Evolutionary conservation across 1,140 invertebrate species (phyloP), one percentile per base, ranked within the genome.

Genomic region (Cyclargus thomasi): DNA sequence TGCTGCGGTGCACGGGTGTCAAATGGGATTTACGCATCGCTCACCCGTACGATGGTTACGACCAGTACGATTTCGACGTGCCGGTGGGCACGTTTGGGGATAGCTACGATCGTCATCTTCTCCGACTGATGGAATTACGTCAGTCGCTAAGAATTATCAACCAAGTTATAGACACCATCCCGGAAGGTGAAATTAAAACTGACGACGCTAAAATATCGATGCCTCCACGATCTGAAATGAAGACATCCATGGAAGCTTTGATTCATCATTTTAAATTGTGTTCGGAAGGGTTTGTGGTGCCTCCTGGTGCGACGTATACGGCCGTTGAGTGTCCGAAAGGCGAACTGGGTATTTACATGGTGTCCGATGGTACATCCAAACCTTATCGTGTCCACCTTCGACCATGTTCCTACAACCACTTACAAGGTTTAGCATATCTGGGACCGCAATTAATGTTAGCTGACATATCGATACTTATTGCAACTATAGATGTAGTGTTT

Each of bases 201-300:
- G 97, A 98, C 81, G 97, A 98, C 86, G 91, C 94, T 39, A 98
- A 98, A 91, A 91, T 98, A 47, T 90, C 91, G 10, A 94, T 96
- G 1, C 97, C 97, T 8, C 93, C 86, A 47, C 86, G 97, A 71
- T 86, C 85, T 7, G 95, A 97, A 90, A 98, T 98, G 97, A 98
- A 98, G 92, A 92, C 92, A 20, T 96, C 95, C 8, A 97, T 97
- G 96, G 97, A 97, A 86, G 93, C 95, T 16, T 81, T 97, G 16
- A 97, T 97, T 76, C 96, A 97, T 86, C 97, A 97, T 78, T 97
- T 97, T 79, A 97, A 97, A 86, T 90, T 96, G 67, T 97, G 94
- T 76, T 93, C 94, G 8, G 94, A 96, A 88, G 97, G 97, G 7
- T 96, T 94, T 77, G 88, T 92, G 64, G 96, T 97, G 10, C 97